Percentiles rank a stretch among this genome's conserved stretches.
Evolutionary conservation across 2,888 invertebrate species (phyloP).

Genomic region (Acronicta alni): DNA sequence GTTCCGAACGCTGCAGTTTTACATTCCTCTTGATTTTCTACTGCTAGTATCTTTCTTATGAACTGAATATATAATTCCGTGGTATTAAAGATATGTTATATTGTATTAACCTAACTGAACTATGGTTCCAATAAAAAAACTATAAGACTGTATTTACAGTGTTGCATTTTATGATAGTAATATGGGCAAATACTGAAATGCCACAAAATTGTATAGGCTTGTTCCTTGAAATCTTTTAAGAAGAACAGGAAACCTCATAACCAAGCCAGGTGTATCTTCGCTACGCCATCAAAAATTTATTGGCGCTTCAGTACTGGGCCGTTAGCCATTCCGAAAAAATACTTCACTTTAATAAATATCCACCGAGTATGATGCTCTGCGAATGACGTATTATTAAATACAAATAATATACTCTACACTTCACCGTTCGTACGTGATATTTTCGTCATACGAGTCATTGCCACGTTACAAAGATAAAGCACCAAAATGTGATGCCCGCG

Average conservation of each 20-base stretch:
- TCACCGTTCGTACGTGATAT: conserved; percentile 14
- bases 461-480: conserved; percentile 19
- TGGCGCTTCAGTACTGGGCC: neutral
- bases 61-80: conserved; percentile 14
- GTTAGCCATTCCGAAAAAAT: conserved; percentile 35
- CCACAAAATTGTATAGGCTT: too few relatives aligned
- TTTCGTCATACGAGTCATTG: conserved; percentile 41
- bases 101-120: conserved; percentile 5
- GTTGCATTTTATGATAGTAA: conserved; percentile 52
- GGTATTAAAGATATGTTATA: conserved; percentile 11
- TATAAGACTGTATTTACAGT: conserved; percentile 57
- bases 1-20: conserved; percentile 34
- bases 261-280: neutral
- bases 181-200: neutral
- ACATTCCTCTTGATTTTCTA: conserved; percentile 59
- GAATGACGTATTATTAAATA: conserved; percentile 25
- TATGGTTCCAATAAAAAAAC: conserved; percentile 41
- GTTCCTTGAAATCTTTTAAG: too few relatives aligned
- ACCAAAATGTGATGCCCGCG: conserved; percentile 24
- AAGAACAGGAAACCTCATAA: too few relatives aligned
- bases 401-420: conserved; percentile 23
- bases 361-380: conserved; percentile 11
- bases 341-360: conserved; percentile 6
- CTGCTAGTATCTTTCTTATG: conserved; percentile 9
- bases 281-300: neutral